Evolutionary conservation across 2,888 invertebrate species (phyloP).

Genomic region (Cryptophagus acutangulus): DNA sequence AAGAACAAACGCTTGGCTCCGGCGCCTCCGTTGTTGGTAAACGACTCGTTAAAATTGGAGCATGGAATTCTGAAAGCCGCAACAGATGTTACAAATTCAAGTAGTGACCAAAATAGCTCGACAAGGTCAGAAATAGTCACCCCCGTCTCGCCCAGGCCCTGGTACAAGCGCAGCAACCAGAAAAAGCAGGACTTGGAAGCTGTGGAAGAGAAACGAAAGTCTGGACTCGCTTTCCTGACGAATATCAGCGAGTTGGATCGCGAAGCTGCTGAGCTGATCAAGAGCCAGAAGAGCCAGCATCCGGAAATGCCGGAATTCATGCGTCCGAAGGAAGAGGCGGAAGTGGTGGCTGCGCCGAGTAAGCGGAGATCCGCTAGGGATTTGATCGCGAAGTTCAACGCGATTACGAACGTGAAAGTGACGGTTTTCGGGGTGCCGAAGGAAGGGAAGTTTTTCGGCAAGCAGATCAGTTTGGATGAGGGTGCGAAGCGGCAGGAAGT

Average conservation of each 20-base stretch:
- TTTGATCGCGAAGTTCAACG: slow-evolving; percentile 60
- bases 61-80: slow-evolving; percentile 49
- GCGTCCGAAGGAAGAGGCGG: slow-evolving; percentile 40
- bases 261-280: slow-evolving; percentile 70
- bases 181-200: slow-evolving; percentile 33
- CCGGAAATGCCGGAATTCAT: slow-evolving; percentile 46
- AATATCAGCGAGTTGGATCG: slow-evolving; percentile 76
- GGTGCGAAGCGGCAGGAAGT: slow-evolving; percentile 35
- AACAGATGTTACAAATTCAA: slow-evolving; percentile 22
- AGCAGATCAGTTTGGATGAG: slow-evolving; percentile 37
- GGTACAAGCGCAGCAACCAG: slow-evolving; percentile 54
- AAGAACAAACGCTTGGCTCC: slow-evolving; percentile 50
- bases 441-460: no score
- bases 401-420: slow-evolving; percentile 55
- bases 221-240: slow-evolving; percentile 59
- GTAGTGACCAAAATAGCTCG: slow-evolving; percentile 18
- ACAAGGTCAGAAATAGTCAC: slow-evolving; percentile 37
- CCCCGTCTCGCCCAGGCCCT: slow-evolving; percentile 56
- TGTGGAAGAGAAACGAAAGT: slow-evolving; percentile 51
- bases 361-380: slow-evolving; percentile 50
- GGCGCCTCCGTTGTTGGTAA: slow-evolving; percentile 44
- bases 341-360: slow-evolving; percentile 35
- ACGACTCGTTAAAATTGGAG: slow-evolving; percentile 50
- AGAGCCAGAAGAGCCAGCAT: slow-evolving; percentile 22
- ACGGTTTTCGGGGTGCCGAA: slow-evolving; percentile 49